phyloP scores from a whole-genome alignment of 2,113 vertebrate genomes.

The Gasterosteus nipponicus region DNA sequence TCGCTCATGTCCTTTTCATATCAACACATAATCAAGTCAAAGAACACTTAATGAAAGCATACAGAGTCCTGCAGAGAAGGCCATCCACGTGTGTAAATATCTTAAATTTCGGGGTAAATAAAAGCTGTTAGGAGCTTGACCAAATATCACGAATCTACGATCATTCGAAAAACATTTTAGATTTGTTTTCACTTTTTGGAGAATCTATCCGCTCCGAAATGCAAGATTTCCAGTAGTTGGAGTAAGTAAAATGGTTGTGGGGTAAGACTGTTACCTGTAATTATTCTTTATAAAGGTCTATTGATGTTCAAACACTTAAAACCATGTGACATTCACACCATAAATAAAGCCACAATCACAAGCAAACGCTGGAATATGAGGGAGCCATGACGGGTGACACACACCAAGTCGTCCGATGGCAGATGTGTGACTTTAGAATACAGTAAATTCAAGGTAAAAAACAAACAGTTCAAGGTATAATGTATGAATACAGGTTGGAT shows the following conservation, averaged over 20 bases:
- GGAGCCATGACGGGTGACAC: not conserved
- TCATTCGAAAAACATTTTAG: not conserved
- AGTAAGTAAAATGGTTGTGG: not conserved
- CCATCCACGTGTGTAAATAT: slow-evolving; percentile 7
- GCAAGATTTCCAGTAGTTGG: not conserved
- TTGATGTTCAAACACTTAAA: not conserved
- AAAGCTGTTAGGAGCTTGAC: not conserved
- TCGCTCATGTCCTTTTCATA: slow-evolving; percentile 10
- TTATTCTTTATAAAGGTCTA: not conserved
- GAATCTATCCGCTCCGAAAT: not conserved
- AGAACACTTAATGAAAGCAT: slow-evolving; percentile 13
- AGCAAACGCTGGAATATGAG: not conserved
- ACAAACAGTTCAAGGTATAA: not conserved
- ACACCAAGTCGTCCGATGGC: not conserved
- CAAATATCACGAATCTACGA: not conserved
- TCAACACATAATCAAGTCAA: slow-evolving; percentile 23
- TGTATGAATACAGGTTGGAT: not conserved
- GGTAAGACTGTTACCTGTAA: not conserved
- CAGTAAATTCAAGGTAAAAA: not conserved
- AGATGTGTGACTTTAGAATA: not conserved
- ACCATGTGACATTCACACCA: not conserved
- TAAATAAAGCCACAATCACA: not conserved
- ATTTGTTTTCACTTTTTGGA: not conserved
- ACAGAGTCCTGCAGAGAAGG: slow-evolving; percentile 22
- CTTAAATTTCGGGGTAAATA: not conserved